phyloP scores from a whole-genome alignment of 2,888 invertebrate species.

The Acleris cristana region DNA sequence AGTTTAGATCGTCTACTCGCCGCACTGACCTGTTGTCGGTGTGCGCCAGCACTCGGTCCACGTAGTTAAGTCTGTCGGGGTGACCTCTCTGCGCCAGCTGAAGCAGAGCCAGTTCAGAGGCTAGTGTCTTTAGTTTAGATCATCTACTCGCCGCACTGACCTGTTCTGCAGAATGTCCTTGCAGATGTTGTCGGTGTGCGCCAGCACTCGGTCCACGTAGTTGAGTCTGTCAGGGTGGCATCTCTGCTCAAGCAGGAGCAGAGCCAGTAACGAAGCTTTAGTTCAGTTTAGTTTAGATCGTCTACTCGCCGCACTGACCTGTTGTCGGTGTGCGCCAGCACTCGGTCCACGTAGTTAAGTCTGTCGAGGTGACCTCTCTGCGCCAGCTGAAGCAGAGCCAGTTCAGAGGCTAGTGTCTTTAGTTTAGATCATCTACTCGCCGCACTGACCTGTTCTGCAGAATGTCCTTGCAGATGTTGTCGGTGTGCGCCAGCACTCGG shows the following conservation, averaged over 20 bases:
- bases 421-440: too few relatives aligned
- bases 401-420: too few relatives aligned
- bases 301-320: slow-evolving; percentile 76
- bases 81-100: slow-evolving; percentile 96
- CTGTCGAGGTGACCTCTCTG: slow-evolving; percentile 98
- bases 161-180: slow-evolving; percentile 93
- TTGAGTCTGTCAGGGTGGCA: slow-evolving; percentile 97
- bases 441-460: slow-evolving; percentile 88
- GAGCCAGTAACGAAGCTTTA: too few relatives aligned
- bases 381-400: slow-evolving; percentile 81
- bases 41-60: slow-evolving; percentile 96
- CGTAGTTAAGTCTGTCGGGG: slow-evolving; percentile 96
- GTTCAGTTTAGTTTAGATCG: too few relatives aligned
- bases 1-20: too few relatives aligned
- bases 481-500: slow-evolving; percentile 96
- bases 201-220: slow-evolving; percentile 97
- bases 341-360: slow-evolving; percentile 97
- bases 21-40: slow-evolving; percentile 90
- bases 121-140: too few relatives aligned
- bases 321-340: slow-evolving; percentile 94
- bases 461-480: slow-evolving; percentile 94
- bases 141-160: slow-evolving; percentile 62
- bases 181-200: slow-evolving; percentile 95
- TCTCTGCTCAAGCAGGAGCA: too few relatives aligned
- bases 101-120: too few relatives aligned